Evolutionary conservation across 2,888 invertebrate genomes (phyloP).

Genomic region (Ophioninae sp.): DNA sequence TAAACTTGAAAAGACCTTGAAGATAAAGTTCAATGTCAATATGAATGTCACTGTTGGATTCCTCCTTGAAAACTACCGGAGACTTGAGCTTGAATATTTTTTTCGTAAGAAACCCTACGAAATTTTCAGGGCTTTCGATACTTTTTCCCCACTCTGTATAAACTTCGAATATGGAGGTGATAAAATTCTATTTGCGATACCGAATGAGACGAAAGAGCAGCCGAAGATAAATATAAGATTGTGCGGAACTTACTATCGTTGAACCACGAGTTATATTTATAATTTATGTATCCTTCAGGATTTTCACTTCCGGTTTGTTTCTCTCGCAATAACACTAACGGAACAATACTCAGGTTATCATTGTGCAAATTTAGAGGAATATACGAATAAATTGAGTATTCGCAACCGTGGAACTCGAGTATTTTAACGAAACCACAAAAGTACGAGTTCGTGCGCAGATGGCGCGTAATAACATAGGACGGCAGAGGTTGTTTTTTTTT

Average conservation of each 20-base stretch:
- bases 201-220: conserved; percentile 5
- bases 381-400: not conserved
- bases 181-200: conserved; percentile 29
- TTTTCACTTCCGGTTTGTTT: not conserved
- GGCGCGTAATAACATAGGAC: not conserved
- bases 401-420: not conserved
- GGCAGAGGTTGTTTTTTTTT: not conserved
- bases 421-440: not conserved
- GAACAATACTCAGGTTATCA: conserved; percentile 31
- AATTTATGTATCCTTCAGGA: conserved; percentile 25
- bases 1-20: too few relatives aligned
- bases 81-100: too few relatives aligned
- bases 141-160: conserved; percentile 1
- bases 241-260: conserved; percentile 41
- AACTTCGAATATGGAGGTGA: not conserved
- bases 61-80: too few relatives aligned
- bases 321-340: conserved; percentile 3
- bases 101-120: too few relatives aligned
- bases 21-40: too few relatives aligned
- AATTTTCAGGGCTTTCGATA: not conserved
- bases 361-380: conserved; percentile 6
- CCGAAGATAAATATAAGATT: conserved; percentile 39
- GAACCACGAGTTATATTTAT: conserved; percentile 35
- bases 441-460: not conserved
- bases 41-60: too few relatives aligned